These are phyloP conservation scores for Uromys caudimaculatus DNA, from an alignment of 2,797 vertebrate genomes.

Conservation along the genomic window DNA sequence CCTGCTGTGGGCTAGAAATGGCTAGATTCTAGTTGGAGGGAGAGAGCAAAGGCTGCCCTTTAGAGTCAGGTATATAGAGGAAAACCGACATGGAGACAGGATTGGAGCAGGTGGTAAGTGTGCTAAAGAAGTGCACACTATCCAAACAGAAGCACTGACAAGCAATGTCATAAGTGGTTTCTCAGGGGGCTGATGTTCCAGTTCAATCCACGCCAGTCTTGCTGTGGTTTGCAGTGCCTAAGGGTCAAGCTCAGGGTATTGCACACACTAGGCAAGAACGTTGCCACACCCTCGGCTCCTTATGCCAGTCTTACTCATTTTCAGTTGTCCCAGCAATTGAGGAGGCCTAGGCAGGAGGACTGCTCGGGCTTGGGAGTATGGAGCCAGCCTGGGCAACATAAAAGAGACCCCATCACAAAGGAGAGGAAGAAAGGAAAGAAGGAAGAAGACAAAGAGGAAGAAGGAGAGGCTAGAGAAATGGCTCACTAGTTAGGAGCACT, in stretches of 20 bases:
- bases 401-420: background rate
- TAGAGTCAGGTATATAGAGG: background rate
- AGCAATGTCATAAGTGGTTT: background rate
- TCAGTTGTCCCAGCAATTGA: background rate
- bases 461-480: too few species aligned
- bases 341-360: background rate
- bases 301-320: background rate
- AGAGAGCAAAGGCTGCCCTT: background rate
- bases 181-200: background rate
- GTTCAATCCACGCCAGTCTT: background rate
- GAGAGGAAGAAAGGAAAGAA: background rate
- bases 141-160: background rate
- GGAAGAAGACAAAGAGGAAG: background rate
- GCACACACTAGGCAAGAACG: background rate
- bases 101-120: background rate
- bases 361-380: background rate
- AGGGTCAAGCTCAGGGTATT: background rate
- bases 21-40: background rate
- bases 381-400: background rate
- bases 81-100: background rate
- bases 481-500: background rate
- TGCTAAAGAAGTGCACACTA: background rate
- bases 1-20: background rate
- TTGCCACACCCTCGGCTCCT: background rate
- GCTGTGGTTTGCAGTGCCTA: background rate